Evolutionary conservation across 30 jellyfish, hydroid and myxozoan genomes (phyloP).

Genomic region (Catostylus mosaicus): DNA sequence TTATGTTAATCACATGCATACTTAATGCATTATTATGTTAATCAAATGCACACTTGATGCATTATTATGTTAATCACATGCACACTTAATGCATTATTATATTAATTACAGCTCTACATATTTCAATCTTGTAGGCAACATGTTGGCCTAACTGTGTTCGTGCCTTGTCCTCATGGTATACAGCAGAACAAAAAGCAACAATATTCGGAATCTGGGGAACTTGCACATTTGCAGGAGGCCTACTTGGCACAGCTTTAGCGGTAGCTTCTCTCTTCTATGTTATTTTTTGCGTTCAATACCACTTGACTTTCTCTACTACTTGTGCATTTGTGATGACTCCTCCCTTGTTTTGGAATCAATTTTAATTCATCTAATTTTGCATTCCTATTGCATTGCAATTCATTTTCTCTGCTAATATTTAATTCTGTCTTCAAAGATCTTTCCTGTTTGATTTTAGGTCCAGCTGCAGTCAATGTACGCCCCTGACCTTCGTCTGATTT

Average conservation of each 20-base stretch:
- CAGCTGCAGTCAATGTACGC: conserved; percentile 87
- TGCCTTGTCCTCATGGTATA: conserved; percentile 92
- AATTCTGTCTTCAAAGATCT: not conserved
- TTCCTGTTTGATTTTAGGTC: conserved; percentile 56
- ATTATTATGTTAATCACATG: too few species aligned
- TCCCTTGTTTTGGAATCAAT: too few species aligned
- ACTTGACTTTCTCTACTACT: too few species aligned
- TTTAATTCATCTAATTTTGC: too few species aligned
- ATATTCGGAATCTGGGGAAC: conserved; percentile 98
- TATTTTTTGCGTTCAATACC: too few species aligned
- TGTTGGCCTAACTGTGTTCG: conserved; percentile 98
- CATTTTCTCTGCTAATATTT: too few species aligned
- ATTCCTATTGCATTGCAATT: too few species aligned
- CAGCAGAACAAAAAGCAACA: conserved; percentile 87
- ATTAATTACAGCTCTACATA: too few species aligned
- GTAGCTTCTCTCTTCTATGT: conserved; percentile 65
- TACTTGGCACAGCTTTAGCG: conserved; percentile 92
- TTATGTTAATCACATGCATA: too few species aligned
- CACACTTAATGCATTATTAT: not conserved
- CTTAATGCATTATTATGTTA: too few species aligned
- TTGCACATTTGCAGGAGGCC: conserved; percentile 97
- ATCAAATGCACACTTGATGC: too few species aligned
- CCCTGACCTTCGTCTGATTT: conserved; percentile 77
- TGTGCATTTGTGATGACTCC: too few species aligned
- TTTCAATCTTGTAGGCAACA: conserved; percentile 60